These are phyloP conservation scores for Prosapia bicincta DNA, from an alignment of 2,888 invertebrate genomes.

Conservation along the genomic window DNA sequence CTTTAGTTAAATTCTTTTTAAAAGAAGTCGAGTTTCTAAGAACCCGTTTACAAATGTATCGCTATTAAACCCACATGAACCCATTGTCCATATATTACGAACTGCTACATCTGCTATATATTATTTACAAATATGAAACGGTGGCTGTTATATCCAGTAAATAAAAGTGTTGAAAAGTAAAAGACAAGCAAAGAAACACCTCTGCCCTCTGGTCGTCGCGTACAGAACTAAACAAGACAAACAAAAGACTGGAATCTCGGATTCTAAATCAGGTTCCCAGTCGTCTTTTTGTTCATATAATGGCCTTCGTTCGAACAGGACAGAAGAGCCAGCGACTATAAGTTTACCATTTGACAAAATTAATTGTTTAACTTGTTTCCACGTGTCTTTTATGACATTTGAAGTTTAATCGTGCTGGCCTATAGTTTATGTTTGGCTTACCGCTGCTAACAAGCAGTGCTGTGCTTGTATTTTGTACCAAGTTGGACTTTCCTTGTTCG, in stretches of 20 bases:
- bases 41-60: too few species aligned
- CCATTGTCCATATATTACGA: too few species aligned
- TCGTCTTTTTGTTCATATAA: conserved; percentile 19
- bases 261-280: conserved; percentile 19
- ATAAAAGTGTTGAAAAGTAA: background rate
- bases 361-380: conserved; percentile 24
- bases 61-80: too few species aligned
- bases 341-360: conserved; percentile 27
- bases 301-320: conserved; percentile 9
- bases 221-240: background rate
- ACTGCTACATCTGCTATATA: background rate
- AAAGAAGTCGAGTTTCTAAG: too few species aligned
- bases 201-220: background rate
- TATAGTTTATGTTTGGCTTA: background rate
- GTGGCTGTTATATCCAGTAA: background rate
- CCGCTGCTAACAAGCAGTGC: background rate
- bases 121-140: background rate
- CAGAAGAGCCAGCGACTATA: conserved; percentile 9
- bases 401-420: background rate
- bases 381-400: conserved; percentile 23
- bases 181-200: background rate
- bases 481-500: background rate
- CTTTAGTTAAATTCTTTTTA: too few species aligned
- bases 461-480: background rate
- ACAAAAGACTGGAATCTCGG: conserved; percentile 4